Base-by-base conservation (phyloP, 2,797 vertebrate species). In the Chanos chanos region DNA sequence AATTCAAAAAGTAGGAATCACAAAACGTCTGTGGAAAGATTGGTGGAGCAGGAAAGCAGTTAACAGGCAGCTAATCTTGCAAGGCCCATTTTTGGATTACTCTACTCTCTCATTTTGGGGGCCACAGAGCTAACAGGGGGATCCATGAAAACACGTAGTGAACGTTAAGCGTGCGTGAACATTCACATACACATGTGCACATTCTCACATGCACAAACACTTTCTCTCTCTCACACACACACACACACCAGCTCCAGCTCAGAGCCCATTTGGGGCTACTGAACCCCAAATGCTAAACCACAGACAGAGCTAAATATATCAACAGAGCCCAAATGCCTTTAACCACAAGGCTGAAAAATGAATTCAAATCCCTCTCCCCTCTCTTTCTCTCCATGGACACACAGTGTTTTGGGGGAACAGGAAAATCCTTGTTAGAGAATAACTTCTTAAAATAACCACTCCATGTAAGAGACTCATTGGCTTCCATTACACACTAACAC, bases 251-350 rank as follows among this genome's bases (percentile, higher is more conserved):
- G 3, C 40, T 43, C 19, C 2, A 4, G 13, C 25, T 18, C 9
- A 25, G 7, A 47, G 30, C 25, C 25, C 25, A 41, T 56, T 53
- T 16, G 18, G 36, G 24, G 53, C 44, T 22, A 52, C 30, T 41
- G 41, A 45, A 50, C 43, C 45, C 34, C 18, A 21, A 48, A 51
- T 18, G 59, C 67, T 61, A 58, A 57, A 66, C 28, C 58, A 67
- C 47, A 49, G 66, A 56, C 55, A 61, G 30, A 37, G 55, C 60
- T 71, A 76, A 74, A 64, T 69, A 61, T 66, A 55, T 47, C n/a
- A 31, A 48, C n/a, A n/a, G n/a, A n/a, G n/a, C 45, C 12, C 36
- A 31, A 15, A 31, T 28, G 34, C 43, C 25, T 24, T 50, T 66
- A 39, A 58, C 51, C 43, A 57, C 44, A 58, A 33, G 58, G 48